phyloP scores from a whole-genome alignment of 2,113 vertebrate species.

The Sphaerodactylus townsendi region DNA sequence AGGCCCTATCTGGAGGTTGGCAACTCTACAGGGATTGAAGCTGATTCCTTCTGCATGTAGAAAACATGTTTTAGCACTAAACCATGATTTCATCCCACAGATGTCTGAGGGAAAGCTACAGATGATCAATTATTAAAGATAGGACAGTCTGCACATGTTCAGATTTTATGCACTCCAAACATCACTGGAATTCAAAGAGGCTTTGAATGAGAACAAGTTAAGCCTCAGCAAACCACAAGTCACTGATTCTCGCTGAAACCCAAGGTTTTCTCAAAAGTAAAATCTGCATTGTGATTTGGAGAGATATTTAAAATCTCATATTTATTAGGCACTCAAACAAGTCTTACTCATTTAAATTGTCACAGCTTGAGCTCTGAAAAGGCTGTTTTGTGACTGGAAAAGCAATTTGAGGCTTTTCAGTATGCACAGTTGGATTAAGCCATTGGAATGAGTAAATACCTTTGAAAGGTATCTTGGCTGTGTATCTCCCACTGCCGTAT shows the following conservation, averaged over 20 bases:
- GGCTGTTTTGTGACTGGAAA: background rate
- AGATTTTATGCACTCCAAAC: too few species aligned
- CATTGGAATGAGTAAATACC: conserved; percentile 34
- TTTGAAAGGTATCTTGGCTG: conserved; percentile 36
- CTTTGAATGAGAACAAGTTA: accelerated
- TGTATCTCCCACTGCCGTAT: conserved; percentile 11
- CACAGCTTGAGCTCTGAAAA: conserved; percentile 10
- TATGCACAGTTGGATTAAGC: background rate
- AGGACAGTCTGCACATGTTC: too few species aligned
- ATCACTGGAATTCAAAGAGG: background rate
- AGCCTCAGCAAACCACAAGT: background rate
- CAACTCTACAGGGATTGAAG: too few species aligned
- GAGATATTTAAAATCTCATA: background rate
- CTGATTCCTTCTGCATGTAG: too few species aligned
- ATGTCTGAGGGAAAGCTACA: too few species aligned
- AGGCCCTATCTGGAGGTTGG: too few species aligned
- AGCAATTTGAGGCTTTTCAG: background rate
- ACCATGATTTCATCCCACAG: too few species aligned
- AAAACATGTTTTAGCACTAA: too few species aligned
- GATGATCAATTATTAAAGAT: too few species aligned
- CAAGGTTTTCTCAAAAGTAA: background rate
- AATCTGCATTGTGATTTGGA: background rate
- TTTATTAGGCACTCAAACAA: background rate
- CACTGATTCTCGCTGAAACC: background rate
- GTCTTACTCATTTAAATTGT: conserved; percentile 14